These are phyloP conservation scores for Leptoclinus maculatus DNA, from an alignment of 2,797 vertebrate genomes.

Conservation along the genomic window DNA sequence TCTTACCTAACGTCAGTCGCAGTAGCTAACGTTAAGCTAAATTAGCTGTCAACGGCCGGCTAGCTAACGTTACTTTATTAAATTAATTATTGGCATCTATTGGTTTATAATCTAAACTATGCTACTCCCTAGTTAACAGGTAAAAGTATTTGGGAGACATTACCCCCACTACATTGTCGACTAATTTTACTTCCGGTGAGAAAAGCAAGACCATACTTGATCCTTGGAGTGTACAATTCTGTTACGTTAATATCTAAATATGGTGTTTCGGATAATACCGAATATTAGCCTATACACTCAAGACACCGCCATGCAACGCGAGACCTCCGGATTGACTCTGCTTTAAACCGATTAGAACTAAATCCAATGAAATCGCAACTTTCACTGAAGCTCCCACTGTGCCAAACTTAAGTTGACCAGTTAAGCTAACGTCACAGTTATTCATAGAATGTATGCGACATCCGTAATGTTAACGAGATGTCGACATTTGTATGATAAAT, in stretches of 20 bases:
- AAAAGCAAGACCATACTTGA: not conserved
- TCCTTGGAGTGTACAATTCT: not conserved
- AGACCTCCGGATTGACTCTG: not conserved
- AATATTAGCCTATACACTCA: not conserved
- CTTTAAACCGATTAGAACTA: no score
- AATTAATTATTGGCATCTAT: no score
- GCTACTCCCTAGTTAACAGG: no score
- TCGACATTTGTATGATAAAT: not conserved
- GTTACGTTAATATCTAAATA: not conserved
- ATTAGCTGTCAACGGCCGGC: no score
- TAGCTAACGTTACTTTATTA: no score
- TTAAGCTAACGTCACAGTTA: not conserved
- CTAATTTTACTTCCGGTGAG: not conserved
- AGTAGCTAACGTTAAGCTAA: no score
- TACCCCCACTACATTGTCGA: no score
- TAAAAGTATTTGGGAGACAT: no score
- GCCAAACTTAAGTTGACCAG: fast-evolving
- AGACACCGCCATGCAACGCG: not conserved
- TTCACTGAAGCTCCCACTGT: not conserved
- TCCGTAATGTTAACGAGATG: not conserved
- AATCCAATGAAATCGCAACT: not conserved
- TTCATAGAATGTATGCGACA: not conserved
- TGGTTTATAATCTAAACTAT: no score
- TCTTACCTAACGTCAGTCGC: no score
- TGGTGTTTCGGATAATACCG: not conserved